Evolutionary conservation across 2,797 vertebrate genomes (phyloP), one percentile per base, ranked within the genome.

Genomic region (Mallotus villosus): DNA sequence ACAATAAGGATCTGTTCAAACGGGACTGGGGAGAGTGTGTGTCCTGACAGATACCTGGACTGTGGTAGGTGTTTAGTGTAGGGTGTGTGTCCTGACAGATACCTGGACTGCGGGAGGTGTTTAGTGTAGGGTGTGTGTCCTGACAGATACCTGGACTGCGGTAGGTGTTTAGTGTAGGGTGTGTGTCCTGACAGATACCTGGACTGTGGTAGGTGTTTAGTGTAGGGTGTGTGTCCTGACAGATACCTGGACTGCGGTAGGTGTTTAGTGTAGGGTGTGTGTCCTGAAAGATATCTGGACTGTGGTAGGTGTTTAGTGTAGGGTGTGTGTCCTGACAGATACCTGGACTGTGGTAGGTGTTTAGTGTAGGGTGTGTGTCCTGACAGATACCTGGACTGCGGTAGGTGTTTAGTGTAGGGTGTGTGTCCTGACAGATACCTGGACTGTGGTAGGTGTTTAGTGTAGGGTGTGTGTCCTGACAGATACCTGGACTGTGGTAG

Each of bases 301-400:
- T 99, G 97, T 1, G 95, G 80, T 19, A 99, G 87, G 77, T 98
- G 97, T 84, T 97, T 99, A 37, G 92, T 94, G 81, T 98, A 99
- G 3, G n/a, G 11, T 24, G 58, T 34, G 21, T 24, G 68, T 34
- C 7, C 79, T 5, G 12, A 14, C 41, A 46, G 41, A 2, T 57
- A 98, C 97, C 95, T 95, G 84, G 97, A 99, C 84, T 99, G 97
- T 1, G 95, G 80, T 19, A 99, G 87, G 77, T 98, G 97, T 84
- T 97, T 99, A 37, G 92, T 94, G 81, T 98, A 99, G 3, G n/a
- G 11, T 24, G 58, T 34, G 21, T 24, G 68, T 34, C 7, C 79
- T 5, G 12, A 14, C 41, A 46, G 41, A 2, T 57, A 98, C 97
- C 95, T 95, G 84, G 97, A 99, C 84, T 99, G 97, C 1, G 95